Conservation (phyloP, 2,113 vertebrate species). For the Myotis lucifugus region DNA sequence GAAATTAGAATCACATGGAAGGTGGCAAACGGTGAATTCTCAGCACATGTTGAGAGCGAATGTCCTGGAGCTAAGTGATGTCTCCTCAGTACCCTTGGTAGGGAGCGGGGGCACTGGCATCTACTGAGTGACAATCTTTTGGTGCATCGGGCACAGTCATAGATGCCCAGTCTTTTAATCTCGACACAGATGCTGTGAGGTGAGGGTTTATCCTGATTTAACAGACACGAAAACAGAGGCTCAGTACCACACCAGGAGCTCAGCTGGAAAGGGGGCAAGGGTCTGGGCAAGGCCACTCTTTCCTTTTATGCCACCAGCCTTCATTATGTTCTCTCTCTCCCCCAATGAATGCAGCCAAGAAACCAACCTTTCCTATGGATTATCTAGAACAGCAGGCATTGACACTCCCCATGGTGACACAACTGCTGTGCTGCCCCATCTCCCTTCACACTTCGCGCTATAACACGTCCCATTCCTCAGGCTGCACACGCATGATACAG, state of each 20-base stretch:
- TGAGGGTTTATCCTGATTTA: background rate
- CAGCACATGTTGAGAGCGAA: background rate
- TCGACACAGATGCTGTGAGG: background rate
- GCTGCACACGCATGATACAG: too few relatives aligned
- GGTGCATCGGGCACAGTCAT: rapidly evolving
- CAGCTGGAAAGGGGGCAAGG: background rate
- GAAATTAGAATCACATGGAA: constrained; percentile 49
- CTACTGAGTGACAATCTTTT: background rate
- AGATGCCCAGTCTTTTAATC: background rate
- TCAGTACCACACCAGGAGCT: rapidly evolving
- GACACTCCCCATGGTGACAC: background rate
- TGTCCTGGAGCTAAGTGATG: background rate
- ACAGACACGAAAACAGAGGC: background rate
- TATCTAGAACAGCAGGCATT: background rate
- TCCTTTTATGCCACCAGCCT: background rate
- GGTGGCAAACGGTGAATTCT: constrained; percentile 5
- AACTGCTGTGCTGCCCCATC: background rate
- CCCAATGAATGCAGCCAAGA: background rate
- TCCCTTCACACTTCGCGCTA: background rate
- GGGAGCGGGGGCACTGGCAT: background rate
- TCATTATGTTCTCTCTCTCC: too few relatives aligned
- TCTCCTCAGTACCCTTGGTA: background rate
- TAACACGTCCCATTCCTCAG: rapidly evolving
- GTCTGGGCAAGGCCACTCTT: background rate
- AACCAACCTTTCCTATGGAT: too few relatives aligned